Conservation (phyloP, 2,113 vertebrate species). For the Malaclemys terrapin region DNA sequence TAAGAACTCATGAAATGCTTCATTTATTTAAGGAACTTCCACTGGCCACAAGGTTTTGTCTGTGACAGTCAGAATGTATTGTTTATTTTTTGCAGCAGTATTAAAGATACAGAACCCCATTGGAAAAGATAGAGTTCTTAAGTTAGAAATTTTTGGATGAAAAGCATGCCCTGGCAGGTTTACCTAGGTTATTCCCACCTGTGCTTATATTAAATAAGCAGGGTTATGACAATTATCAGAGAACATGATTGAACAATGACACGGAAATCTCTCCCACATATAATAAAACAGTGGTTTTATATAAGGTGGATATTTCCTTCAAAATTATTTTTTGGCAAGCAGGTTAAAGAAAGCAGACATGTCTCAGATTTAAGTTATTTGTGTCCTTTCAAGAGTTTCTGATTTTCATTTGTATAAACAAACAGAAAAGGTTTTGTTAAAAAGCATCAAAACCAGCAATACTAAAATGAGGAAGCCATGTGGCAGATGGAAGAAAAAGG, state of each 20-base stretch:
- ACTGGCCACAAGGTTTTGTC: background rate
- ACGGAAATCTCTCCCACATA: background rate
- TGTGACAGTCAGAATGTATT: background rate
- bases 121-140: background rate
- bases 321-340: background rate
- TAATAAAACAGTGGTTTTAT: background rate
- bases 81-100: background rate
- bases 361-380: background rate
- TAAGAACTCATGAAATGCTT: background rate
- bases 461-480: background rate
- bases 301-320: background rate
- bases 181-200: background rate
- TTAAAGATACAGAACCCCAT: background rate
- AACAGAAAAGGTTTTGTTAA: background rate
- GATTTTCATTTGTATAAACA: background rate
- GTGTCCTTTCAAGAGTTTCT: background rate
- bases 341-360: background rate
- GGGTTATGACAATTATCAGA: background rate
- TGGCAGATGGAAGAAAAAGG: background rate
- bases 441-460: background rate
- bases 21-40: background rate
- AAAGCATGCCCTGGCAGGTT: background rate
- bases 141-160: background rate
- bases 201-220: background rate
- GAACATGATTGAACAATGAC: background rate